phyloP scores from a whole-genome alignment of 2,888 invertebrate genomes.

The Aphodius sticticus region DNA sequence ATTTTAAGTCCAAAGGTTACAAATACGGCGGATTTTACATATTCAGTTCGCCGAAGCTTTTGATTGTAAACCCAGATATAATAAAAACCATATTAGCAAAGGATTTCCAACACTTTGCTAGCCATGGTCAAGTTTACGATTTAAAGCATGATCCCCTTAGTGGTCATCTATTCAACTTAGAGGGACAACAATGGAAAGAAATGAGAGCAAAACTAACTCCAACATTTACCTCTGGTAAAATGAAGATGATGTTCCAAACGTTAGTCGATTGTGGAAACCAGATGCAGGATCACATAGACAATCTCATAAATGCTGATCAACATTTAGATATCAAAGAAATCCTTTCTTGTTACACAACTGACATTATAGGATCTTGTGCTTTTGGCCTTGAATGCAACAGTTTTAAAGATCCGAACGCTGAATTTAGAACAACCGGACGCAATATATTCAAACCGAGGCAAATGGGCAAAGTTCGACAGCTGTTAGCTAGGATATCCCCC shows the following conservation, averaged over 20 bases:
- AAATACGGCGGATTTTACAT: slow-evolving; percentile 45
- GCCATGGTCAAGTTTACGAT: slow-evolving; percentile 66
- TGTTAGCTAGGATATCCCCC: slow-evolving; percentile 39
- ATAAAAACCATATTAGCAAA: slow-evolving; percentile 61
- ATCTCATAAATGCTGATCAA: slow-evolving; percentile 4
- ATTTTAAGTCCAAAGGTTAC: slow-evolving; percentile 39
- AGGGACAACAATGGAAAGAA: slow-evolving; percentile 65
- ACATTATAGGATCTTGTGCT: slow-evolving; percentile 66
- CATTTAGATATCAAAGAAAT: slow-evolving; percentile 55
- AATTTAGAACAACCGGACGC: slow-evolving; percentile 56
- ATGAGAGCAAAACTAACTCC: slow-evolving; percentile 40
- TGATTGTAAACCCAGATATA: slow-evolving; percentile 46
- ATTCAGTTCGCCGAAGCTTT: slow-evolving; percentile 38
- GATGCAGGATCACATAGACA: slow-evolving; percentile 6
- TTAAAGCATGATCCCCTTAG: slow-evolving; percentile 66
- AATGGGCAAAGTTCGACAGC: background rate
- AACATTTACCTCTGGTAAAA: slow-evolving; percentile 42
- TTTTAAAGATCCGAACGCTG: slow-evolving; percentile 62
- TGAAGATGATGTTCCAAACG: slow-evolving; percentile 40
- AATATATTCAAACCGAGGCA: slow-evolving; percentile 20
- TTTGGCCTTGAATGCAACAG: slow-evolving; percentile 68
- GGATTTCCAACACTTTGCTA: slow-evolving; percentile 67
- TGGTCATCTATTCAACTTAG: slow-evolving; percentile 65
- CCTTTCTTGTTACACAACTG: slow-evolving; percentile 65
- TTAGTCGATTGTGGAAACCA: slow-evolving; percentile 32